Base-by-base conservation (phyloP, 1,140 invertebrate species). In the Drosophila ananassae region DNA sequence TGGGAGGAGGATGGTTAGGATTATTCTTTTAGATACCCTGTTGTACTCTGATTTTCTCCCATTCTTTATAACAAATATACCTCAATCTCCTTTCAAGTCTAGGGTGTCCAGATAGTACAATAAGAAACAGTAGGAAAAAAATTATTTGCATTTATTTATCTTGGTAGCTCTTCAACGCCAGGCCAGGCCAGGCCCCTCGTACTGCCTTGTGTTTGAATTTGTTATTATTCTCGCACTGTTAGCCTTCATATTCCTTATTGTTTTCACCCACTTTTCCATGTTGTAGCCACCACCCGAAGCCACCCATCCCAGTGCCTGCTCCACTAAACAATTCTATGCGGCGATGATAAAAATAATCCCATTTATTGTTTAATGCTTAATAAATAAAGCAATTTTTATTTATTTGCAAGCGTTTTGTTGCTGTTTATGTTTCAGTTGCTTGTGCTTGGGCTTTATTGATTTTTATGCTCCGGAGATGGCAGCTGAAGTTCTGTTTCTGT, bases 351-450 rank as follows among this genome's bases (percentile, higher is more conserved):
- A 87, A 89, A 83, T 89, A 89, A 89, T 89, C 68, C 79, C 83
- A 89, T 89, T 89, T 89, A 89, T 89, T 89, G 83, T 89, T 89
- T 89, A 89, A 89, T 89, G 84, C 84, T 89, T 89, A 89, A 89
- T 89, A 89, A 89, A 89, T 89, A 89, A 89, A 89, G 84, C 83
- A 89, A 89, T 89, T 89, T 83, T 89, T 89, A 89, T 89, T 89
- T 89, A 89, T 89, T 89, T 83, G 53, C 72, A 50, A 61, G 57
- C 73, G 28, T 77, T 79, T 77, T 79, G 67, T 79, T 69, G 66
- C 32, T 48, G 64, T 55, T 69, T 50, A 32, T 39, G 58, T 21
- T 52, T 75, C 37, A 59, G 55, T 62, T 55, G 58, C 12, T 71
- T 12, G 32, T n/a, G 37, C 57, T 34, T 73, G 46, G 66, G 54